phyloP scores from a whole-genome alignment of 2,888 invertebrate genomes.

The Tridacna gigas region DNA sequence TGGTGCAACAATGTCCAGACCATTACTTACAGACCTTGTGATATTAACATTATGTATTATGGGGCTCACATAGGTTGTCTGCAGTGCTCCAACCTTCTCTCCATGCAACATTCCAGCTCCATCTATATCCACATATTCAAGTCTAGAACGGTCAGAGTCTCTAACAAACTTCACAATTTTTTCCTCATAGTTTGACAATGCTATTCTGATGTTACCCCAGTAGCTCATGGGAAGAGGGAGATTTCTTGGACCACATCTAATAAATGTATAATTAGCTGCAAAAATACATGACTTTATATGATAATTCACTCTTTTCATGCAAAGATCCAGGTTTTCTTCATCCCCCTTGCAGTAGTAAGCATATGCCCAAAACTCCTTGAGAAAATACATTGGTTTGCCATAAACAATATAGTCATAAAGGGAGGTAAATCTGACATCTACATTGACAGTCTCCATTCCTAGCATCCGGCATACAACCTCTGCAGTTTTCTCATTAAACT shows the following conservation, averaged over 20 bases:
- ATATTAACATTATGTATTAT: conserved; percentile 92
- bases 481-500: conserved; percentile 98
- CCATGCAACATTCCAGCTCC: conserved; percentile 98
- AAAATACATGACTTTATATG: conserved; percentile 90
- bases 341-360: conserved; percentile 83
- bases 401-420: conserved; percentile 83
- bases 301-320: conserved; percentile 93
- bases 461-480: conserved; percentile 98
- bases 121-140: conserved; percentile 91
- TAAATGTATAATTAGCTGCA: conserved; percentile 93
- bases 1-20: conserved; percentile 95
- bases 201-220: conserved; percentile 98
- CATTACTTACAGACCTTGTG: conserved; percentile 94
- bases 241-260: conserved; percentile 91
- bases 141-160: conserved; percentile 89
- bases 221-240: conserved; percentile 76
- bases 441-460: conserved; percentile 94
- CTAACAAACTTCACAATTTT: conserved; percentile 86
- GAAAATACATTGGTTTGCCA: conserved; percentile 82
- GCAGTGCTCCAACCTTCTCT: conserved; percentile 95
- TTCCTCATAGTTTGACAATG: conserved; percentile 95
- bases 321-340: conserved; percentile 85
- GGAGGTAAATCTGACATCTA: conserved; percentile 91
- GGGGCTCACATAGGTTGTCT: conserved; percentile 95
- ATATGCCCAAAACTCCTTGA: conserved; percentile 83